Conservation (phyloP, 2,113 vertebrate species). For the Salvelinus fontinalis region DNA sequence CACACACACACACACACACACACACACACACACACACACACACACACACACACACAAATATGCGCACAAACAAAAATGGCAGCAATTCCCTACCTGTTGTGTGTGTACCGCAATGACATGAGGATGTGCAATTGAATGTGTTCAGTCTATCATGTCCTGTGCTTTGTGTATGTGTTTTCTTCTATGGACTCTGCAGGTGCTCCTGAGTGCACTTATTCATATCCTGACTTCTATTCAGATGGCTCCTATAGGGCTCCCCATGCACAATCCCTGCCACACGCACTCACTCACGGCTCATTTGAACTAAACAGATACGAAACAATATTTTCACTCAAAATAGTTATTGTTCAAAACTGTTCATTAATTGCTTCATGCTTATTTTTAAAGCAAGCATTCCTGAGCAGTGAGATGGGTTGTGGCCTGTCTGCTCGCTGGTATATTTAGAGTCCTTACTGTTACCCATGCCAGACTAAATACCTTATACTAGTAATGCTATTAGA, state of each 20-base stretch:
- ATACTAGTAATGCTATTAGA: too few species aligned
- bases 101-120: conserved; percentile 20
- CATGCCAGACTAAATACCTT: background rate
- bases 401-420: conserved; percentile 62
- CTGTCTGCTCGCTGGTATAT: conserved; percentile 31
- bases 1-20: too few species aligned
- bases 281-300: too few species aligned
- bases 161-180: conserved; percentile 33
- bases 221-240: conserved; percentile 74
- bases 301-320: background rate
- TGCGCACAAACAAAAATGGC: background rate
- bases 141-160: conserved; percentile 56
- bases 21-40: background rate
- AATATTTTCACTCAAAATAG: background rate
- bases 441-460: background rate
- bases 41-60: background rate
- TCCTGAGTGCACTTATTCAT: conserved; percentile 62
- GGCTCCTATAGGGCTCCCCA: conserved; percentile 44
- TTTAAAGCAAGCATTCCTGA: conserved; percentile 70
- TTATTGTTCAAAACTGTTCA: background rate
- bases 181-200: conserved; percentile 65
- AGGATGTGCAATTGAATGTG: conserved; percentile 55
- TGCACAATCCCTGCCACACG: conserved; percentile 68
- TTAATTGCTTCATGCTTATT: conserved; percentile 50
- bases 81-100: background rate